A percentile compares a stretch with the other conserved stretches of the same genome.
Conservation (phyloP, 2,113 vertebrate species). For the Columba janthina region DNA sequence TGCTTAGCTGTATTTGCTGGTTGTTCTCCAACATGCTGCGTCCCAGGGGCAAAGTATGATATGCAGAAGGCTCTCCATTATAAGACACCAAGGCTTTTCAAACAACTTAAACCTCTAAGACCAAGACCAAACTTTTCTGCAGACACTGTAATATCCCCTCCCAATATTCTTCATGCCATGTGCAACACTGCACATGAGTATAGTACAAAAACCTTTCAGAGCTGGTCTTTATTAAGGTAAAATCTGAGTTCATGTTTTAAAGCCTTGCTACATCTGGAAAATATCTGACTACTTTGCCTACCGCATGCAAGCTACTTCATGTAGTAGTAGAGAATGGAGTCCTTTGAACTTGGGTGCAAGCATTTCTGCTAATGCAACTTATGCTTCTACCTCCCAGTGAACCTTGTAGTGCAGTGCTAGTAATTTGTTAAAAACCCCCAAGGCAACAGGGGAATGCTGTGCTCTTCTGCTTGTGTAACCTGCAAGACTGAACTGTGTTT, state of each 20-base stretch:
- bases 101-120: neutral
- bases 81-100: neutral
- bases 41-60: neutral
- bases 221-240: neutral
- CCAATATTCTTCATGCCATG: neutral
- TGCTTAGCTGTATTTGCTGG: neutral
- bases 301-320: neutral
- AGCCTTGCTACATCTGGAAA: neutral
- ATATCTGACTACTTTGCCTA: neutral
- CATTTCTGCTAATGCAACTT: neutral
- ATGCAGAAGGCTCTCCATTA: neutral
- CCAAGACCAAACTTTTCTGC: neutral
- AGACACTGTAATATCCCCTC: neutral
- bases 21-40: neutral
- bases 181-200: neutral
- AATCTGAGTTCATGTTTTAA: neutral
- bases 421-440: neutral
- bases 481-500: neutral
- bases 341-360: neutral
- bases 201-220: neutral
- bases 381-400: neutral
- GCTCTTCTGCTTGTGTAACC: neutral
- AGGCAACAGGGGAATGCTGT: neutral
- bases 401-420: neutral
- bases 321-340: neutral